These are phyloP conservation scores for Gallinago jamesoni DNA, from an alignment of 2,113 vertebrate species.

Conservation along the genomic window DNA sequence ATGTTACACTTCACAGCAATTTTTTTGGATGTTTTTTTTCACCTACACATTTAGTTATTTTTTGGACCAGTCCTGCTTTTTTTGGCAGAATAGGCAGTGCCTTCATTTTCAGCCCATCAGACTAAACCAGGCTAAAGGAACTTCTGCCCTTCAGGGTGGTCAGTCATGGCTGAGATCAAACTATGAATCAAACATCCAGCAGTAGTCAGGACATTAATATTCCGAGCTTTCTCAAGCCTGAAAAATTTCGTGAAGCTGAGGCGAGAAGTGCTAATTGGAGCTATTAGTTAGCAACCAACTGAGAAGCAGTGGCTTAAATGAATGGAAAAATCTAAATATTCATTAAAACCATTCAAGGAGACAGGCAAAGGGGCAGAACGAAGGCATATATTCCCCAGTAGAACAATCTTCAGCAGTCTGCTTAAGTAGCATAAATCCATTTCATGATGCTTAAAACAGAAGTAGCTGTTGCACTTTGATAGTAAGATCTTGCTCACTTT, in stretches of 20 bases:
- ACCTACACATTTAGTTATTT: not conserved
- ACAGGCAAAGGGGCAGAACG: not conserved
- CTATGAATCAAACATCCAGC: not conserved
- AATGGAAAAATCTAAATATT: not conserved
- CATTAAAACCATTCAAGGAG: not conserved
- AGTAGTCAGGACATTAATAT: not conserved
- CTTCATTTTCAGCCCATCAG: not conserved
- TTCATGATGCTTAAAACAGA: not conserved
- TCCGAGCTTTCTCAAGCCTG: not conserved
- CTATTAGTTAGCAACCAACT: not conserved
- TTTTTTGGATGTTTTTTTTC: not conserved
- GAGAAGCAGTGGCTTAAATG: not conserved
- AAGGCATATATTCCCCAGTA: not conserved
- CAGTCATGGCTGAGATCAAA: not conserved
- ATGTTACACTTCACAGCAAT: not conserved
- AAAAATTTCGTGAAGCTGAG: not conserved
- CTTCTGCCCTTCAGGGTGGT: not conserved
- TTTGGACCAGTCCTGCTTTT: not conserved
- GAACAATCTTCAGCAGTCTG: not conserved
- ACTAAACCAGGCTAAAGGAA: not conserved
- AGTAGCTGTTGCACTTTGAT: not conserved
- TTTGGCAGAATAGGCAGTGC: not conserved
- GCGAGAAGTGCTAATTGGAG: not conserved
- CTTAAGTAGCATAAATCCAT: not conserved
- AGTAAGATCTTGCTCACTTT: not conserved